Percentiles rank a stretch among this genome's conserved stretches.
phyloP scores from a whole-genome alignment of 1,140 invertebrate species.

The Drosophila trapezifrons region DNA sequence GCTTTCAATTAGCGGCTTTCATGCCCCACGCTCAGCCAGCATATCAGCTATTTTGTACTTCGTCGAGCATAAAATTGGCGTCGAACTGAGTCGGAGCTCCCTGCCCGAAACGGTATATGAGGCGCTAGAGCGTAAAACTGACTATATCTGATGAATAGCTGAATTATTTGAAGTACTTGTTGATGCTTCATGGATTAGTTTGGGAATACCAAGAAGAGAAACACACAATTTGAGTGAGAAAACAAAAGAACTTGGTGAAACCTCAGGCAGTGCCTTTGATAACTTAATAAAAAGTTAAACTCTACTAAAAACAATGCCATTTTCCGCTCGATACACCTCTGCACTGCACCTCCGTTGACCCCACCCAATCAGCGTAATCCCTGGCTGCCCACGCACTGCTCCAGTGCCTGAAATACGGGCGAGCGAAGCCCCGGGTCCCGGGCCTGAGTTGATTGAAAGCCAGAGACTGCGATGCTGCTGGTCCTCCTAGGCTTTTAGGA shows the following conservation, averaged over 20 bases:
- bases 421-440: slow-evolving; percentile 2
- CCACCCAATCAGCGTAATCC: neutral
- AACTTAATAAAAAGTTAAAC: neutral
- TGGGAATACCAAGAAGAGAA: too few species aligned
- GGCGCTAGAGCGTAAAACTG: slow-evolving; percentile 30
- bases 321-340: neutral
- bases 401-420: slow-evolving; percentile 5
- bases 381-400: slow-evolving; percentile 7
- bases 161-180: neutral
- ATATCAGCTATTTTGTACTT: slow-evolving; percentile 61
- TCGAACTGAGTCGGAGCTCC: neutral
- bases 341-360: neutral
- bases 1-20: slow-evolving; percentile 47
- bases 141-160: neutral
- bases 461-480: slow-evolving; percentile 6
- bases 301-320: too few species aligned
- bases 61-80: slow-evolving; percentile 61
- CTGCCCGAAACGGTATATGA: neutral
- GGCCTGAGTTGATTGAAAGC: slow-evolving; percentile 46
- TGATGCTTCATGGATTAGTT: too few species aligned
- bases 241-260: too few species aligned
- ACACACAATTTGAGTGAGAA: too few species aligned
- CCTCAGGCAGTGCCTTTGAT: neutral
- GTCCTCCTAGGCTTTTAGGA: slow-evolving; percentile 25
- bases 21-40: slow-evolving; percentile 5